Conservation (phyloP, 2,888 invertebrate genomes). For the Drosophila histrio region DNA sequence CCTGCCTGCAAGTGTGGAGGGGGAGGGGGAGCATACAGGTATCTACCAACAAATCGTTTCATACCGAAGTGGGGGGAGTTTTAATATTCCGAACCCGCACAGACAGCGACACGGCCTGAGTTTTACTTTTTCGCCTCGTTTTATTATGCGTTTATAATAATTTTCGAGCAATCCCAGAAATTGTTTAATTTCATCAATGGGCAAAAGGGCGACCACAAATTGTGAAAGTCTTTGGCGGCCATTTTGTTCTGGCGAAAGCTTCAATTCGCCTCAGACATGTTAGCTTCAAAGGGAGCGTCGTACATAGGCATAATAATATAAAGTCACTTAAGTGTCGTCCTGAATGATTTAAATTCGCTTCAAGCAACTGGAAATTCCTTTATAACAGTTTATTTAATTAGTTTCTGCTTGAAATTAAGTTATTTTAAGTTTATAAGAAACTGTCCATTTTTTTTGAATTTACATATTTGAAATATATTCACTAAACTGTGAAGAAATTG, state of each 20-base stretch:
- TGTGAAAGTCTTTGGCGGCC: constrained; percentile 47
- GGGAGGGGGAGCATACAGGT: constrained; percentile 4
- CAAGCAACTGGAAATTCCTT: not conserved
- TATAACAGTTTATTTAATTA: not conserved
- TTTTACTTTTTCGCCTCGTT: constrained; percentile 40
- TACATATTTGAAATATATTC: too few relatives aligned
- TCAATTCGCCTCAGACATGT: constrained; percentile 3
- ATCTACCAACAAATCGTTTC: constrained; percentile 26
- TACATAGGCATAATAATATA: not conserved
- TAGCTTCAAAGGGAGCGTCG: not conserved
- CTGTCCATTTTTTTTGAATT: too few relatives aligned
- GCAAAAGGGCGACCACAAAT: constrained; percentile 20
- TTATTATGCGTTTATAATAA: constrained; percentile 65
- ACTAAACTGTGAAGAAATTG: too few relatives aligned
- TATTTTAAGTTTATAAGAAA: not conserved
- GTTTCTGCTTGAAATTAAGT: not conserved
- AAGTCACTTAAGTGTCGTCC: not conserved
- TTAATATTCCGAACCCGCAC: constrained; percentile 67
- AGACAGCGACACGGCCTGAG: constrained; percentile 41
- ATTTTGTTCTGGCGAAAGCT: constrained; percentile 43
- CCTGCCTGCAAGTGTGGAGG: constrained; percentile 1
- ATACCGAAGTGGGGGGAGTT: constrained; percentile 9
- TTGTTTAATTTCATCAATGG: constrained; percentile 69
- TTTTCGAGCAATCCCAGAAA: constrained; percentile 61
- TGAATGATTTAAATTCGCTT: not conserved